These are phyloP conservation scores for Chionoecetes opilio DNA, from an alignment of 1,140 invertebrate species.

Conservation along the genomic window DNA sequence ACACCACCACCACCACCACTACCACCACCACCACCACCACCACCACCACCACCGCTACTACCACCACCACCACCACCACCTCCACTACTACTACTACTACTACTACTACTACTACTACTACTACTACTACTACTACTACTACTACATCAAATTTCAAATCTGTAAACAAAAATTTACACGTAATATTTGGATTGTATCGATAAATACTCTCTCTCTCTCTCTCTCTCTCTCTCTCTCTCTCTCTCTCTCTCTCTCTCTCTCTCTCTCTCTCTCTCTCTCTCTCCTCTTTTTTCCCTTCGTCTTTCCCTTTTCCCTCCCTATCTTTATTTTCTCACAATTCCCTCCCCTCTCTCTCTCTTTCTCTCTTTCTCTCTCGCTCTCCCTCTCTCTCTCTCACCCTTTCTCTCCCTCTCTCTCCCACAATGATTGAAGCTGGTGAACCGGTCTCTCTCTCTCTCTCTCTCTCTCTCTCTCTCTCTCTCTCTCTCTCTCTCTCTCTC, in stretches of 20 bases:
- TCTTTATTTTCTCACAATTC: background rate
- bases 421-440: background rate
- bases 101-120: background rate
- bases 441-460: conserved; percentile 22
- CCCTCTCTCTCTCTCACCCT: conserved; percentile 1
- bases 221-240: conserved; percentile 40
- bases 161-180: too few species aligned
- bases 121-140: background rate
- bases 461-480: conserved; percentile 47
- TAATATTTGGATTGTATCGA: too few species aligned
- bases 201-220: conserved; percentile 42
- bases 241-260: conserved; percentile 58
- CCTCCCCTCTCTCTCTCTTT: conserved; percentile 3
- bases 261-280: conserved; percentile 38
- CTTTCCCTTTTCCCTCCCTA: background rate
- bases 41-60: too few species aligned
- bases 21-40: too few species aligned
- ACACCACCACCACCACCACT: too few species aligned
- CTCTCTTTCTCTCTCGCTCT: conserved; percentile 16
- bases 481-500: conserved; percentile 39
- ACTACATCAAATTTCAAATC: too few species aligned
- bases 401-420: background rate
- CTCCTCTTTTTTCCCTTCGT: background rate
- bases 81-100: too few species aligned
- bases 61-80: too few species aligned